A percentile compares a stretch with the other conserved stretches of the same genome.
These are phyloP conservation scores for Cremastinae sp. DNA, from an alignment of 2,888 invertebrate genomes.

Conservation along the genomic window DNA sequence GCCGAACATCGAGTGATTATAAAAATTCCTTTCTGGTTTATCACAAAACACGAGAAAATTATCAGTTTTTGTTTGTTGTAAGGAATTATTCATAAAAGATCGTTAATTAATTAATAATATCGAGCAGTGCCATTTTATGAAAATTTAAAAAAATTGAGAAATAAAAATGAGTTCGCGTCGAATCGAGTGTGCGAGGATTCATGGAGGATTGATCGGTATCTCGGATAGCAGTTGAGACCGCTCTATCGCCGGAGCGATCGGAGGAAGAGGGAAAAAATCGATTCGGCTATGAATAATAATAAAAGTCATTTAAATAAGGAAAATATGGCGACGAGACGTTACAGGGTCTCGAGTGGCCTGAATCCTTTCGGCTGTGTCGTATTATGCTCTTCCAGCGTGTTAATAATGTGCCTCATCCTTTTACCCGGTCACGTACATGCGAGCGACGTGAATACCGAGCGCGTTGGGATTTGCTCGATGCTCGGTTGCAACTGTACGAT, in stretches of 20 bases:
- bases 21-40: conserved; percentile 11
- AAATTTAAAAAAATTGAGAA: background rate
- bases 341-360: conserved; percentile 63
- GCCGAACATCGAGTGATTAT: conserved; percentile 47
- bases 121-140: conserved; percentile 26
- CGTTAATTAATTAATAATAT: background rate
- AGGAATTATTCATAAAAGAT: background rate
- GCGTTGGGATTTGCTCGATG: conserved; percentile 82
- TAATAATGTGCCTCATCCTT: conserved; percentile 67
- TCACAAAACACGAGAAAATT: too few species aligned
- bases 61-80: conserved; percentile 1
- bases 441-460: conserved; percentile 62
- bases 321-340: conserved; percentile 47
- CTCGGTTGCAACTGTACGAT: conserved; percentile 84
- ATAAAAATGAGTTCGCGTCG: conserved; percentile 18
- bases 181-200: conserved; percentile 45
- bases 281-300: conserved; percentile 39
- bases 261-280: conserved; percentile 5
- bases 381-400: conserved; percentile 57
- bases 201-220: conserved; percentile 45
- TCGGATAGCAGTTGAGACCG: conserved; percentile 7
- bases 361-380: conserved; percentile 68
- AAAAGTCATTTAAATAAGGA: conserved; percentile 11
- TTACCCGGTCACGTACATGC: conserved; percentile 59
- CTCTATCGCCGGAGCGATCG: conserved; percentile 15